Evolutionary conservation across 1,140 invertebrate species (phyloP), one percentile per base, ranked within the genome.

Genomic region (Bombus difficillimus): DNA sequence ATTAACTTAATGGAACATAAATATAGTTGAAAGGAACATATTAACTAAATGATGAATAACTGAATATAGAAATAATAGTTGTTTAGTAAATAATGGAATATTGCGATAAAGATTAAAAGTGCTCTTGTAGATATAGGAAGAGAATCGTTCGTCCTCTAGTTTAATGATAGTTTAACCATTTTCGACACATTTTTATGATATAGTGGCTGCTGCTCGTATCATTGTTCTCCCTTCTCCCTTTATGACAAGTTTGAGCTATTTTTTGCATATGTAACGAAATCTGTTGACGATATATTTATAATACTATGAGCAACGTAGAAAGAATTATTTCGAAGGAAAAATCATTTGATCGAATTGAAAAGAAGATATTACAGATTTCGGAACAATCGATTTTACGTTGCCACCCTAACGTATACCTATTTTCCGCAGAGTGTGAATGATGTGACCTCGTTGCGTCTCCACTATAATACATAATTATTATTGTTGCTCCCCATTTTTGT

Each of bases 391-490:
- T 85, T 80, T 90, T 88, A 82, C 83, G 78, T 90, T 90, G 64
- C 71, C 64, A 75, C 53, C 68, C 88, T 81, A 77, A 89, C 47
- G 57, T 90, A 90, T 84, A 15, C 76, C 69, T 90, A 79, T 76
- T 85, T 90, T 90, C 66, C 89, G 92, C 88, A 92, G 85, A 90
- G 93, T 93, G 91, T 93, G 93, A 93, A 88, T 95, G 93, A 86
- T 92, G 87, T 91, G 89, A 84, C 87, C 89, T 89, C 88, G 85
- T 86, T 88, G 86, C 82, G 88, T 92, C 89, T 92, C 90, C 92
- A 93, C 94, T 95, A 95, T 95, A 95, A 95, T 95, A 95, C 95
- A 95, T 95, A 92, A 95, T 94, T 91, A 92, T 95, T 93, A 94
- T 94, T 95, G 94, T 94, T 92, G 53, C 6, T 88, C 82, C 85